These are phyloP conservation scores for Lamproptera curius DNA, from an alignment of 2,888 invertebrate species.

Conservation along the genomic window DNA sequence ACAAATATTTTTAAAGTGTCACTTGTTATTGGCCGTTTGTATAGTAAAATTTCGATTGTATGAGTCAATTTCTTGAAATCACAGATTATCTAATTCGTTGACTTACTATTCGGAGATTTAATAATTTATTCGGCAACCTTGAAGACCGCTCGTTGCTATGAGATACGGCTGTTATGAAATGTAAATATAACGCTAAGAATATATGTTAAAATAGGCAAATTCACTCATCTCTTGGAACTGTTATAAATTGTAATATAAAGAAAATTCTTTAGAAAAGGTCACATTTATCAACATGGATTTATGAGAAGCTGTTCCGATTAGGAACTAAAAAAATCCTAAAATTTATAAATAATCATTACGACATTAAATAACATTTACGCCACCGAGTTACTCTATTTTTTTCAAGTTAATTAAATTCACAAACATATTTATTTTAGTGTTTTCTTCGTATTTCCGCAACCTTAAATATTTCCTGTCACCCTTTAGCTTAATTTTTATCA, in stretches of 20 bases:
- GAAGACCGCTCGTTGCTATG: constrained; percentile 60
- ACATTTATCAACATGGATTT: no score
- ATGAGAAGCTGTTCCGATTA: no score
- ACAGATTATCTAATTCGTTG: constrained; percentile 49
- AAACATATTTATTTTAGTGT: no score
- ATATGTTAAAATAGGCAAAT: constrained; percentile 26
- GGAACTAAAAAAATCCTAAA: no score
- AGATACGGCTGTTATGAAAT: constrained; percentile 47
- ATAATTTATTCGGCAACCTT: constrained; percentile 61
- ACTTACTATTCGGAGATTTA: constrained; percentile 53
- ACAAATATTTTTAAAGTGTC: no score
- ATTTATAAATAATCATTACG: no score
- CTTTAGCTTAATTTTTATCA: not conserved
- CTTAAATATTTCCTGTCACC: not conserved
- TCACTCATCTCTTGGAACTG: not conserved
- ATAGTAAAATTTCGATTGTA: constrained; percentile 4
- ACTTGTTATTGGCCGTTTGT: no score
- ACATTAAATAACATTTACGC: no score
- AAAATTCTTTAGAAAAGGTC: not conserved
- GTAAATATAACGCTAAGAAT: constrained; percentile 41
- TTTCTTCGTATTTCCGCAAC: not conserved
- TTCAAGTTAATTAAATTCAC: no score
- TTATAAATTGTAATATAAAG: not conserved
- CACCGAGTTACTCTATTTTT: no score
- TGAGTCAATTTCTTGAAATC: constrained; percentile 33